Evolutionary conservation across 2,888 invertebrate genomes (phyloP), one percentile per base, ranked within the genome.

Genomic region (Apamea crenata): DNA sequence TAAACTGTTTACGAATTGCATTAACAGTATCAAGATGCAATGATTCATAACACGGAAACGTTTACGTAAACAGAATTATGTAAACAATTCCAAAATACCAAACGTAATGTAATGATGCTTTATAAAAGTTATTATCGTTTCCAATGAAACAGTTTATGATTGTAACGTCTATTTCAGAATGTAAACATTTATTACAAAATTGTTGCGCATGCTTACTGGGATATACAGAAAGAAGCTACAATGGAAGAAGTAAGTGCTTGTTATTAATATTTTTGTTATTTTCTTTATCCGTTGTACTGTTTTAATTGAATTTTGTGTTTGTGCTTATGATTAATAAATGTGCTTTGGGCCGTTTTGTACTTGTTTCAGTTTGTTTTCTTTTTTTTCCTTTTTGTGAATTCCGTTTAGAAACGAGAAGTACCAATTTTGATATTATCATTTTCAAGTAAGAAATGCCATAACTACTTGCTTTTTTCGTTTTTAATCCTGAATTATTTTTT

Each of bases 201-300:
- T 95, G 87, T 94, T 94, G 90, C 91, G 85, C 95, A 95, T 93
- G 96, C 97, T 94, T 90, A 88, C 94, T 91, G 95, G 96, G 95
- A 97, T 84, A 91, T 84, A 89, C 92, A 97, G 97, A 90, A 99
- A 99, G 97, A 99, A 99, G 97, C 98, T 99, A 92, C 99, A 99
- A 96, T 99, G 99, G 99, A 99, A 99, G 97, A 99, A 99, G 99
- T 99, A 98, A 99, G 98, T 86, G 16, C 98, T 36, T 21, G 16
- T 75, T n/a, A 32, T 21, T 36, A 6, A 25, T 56, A 8, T 25
- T 53, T 87, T 80, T 61, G 2, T 74, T 72, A 10, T 56, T n/a
- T 71, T 68, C 7, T 72, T 18, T 65, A 21, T 29, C 12, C 8
- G 4, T 61, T 53, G n/a, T 65, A 70, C 40, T 84, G 29, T 80